Evolutionary conservation across 2,888 invertebrate genomes (phyloP).

Genomic region (Phorcus lineatus): DNA sequence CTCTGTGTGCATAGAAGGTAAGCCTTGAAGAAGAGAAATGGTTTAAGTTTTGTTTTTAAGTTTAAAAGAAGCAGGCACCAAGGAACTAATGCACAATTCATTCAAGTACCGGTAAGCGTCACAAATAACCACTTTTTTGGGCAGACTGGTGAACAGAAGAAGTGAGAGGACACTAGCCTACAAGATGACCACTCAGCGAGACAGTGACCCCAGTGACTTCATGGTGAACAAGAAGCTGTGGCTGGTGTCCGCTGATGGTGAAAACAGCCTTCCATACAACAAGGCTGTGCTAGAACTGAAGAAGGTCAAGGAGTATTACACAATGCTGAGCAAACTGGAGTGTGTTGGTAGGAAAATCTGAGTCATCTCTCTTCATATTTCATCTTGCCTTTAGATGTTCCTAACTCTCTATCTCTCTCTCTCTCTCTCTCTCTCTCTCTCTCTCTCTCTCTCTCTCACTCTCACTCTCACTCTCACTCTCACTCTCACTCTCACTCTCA

Average conservation of each 20-base stretch:
- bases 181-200: slow-evolving; percentile 59
- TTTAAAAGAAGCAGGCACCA: too few species aligned
- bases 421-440: too few species aligned
- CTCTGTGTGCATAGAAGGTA: too few species aligned
- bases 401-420: too few species aligned
- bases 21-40: too few species aligned
- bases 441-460: too few species aligned
- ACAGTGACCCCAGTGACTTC: slow-evolving; percentile 50
- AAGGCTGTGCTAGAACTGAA: slow-evolving; percentile 59
- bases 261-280: slow-evolving; percentile 56
- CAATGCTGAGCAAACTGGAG: slow-evolving; percentile 69
- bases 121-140: too few species aligned
- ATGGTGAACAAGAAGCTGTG: slow-evolving; percentile 59
- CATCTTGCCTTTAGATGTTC: neutral
- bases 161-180: slow-evolving; percentile 61
- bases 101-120: too few species aligned
- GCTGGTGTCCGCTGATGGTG: slow-evolving; percentile 35
- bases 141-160: slow-evolving; percentile 61
- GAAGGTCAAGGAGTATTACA: slow-evolving; percentile 49
- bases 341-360: slow-evolving; percentile 65
- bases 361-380: neutral
- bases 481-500: too few species aligned
- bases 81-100: too few species aligned
- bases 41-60: too few species aligned
- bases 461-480: too few species aligned